These are phyloP conservation scores for Cetonia aurata DNA, from an alignment of 2,888 invertebrate genomes.

Conservation along the genomic window DNA sequence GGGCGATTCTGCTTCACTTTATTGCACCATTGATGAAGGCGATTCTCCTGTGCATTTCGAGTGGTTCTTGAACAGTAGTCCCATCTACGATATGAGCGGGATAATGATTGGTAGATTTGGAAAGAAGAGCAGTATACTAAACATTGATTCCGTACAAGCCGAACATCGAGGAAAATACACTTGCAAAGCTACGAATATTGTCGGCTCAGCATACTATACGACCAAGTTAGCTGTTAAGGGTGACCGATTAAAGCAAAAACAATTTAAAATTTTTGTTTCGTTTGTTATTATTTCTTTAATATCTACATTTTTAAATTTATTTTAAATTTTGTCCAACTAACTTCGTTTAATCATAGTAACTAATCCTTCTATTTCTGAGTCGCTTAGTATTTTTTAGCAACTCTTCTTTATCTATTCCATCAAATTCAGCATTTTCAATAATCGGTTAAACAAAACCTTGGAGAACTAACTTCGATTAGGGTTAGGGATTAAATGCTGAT, in stretches of 20 bases:
- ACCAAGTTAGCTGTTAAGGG: conserved; percentile 53
- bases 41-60: conserved; percentile 80
- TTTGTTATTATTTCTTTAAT: conserved; percentile 2
- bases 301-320: background rate
- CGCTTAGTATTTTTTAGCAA: too few species aligned
- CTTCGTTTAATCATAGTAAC: too few species aligned
- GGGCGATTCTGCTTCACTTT: conserved; percentile 79
- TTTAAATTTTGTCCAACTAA: background rate
- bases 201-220: conserved; percentile 71
- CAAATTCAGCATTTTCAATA: too few species aligned
- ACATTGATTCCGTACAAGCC: conserved; percentile 78
- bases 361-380: too few species aligned
- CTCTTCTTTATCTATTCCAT: too few species aligned
- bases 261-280: conserved; percentile 11
- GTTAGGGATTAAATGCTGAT: background rate
- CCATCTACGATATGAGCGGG: conserved; percentile 71
- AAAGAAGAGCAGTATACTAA: conserved; percentile 75
- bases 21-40: conserved; percentile 80
- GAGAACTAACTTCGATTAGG: background rate
- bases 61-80: conserved; percentile 73
- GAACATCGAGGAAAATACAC: conserved; percentile 80
- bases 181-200: conserved; percentile 77
- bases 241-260: conserved; percentile 38
- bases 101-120: conserved; percentile 72
- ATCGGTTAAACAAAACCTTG: too few species aligned